Conservation (phyloP, 2,888 invertebrate genomes). For the Lycophotia porphyrea region DNA sequence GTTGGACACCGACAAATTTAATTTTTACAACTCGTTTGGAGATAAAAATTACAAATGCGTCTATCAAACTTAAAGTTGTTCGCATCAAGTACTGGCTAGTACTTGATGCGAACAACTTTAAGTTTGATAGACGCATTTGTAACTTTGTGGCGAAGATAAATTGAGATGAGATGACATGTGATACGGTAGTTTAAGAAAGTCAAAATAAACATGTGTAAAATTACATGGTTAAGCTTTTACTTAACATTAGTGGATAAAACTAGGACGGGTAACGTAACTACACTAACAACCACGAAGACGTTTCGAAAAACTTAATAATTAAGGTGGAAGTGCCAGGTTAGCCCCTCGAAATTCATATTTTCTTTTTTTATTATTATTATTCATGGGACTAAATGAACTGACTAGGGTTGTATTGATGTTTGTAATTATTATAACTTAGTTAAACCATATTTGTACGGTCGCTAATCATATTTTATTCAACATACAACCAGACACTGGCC, state of each 20-base stretch:
- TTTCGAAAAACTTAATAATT: neutral
- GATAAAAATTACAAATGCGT: too few species aligned
- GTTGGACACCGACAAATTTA: slow-evolving; percentile 21
- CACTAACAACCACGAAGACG: neutral
- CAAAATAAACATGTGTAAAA: slow-evolving; percentile 32
- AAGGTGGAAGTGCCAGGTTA: too few species aligned
- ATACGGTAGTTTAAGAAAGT: slow-evolving; percentile 67
- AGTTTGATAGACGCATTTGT: slow-evolving; percentile 50
- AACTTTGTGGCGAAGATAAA: slow-evolving; percentile 60
- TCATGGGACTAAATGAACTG: too few species aligned
- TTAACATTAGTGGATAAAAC: neutral
- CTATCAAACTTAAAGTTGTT: too few species aligned
- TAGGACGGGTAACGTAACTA: neutral
- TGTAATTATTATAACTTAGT: too few species aligned
- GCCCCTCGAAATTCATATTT: too few species aligned
- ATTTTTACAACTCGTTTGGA: slow-evolving; percentile 24
- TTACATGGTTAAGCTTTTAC: slow-evolving; percentile 46
- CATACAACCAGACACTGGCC: too few species aligned
- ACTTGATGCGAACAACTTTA: slow-evolving; percentile 14
- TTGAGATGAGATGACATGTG: slow-evolving; percentile 71
- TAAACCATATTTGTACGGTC: too few species aligned
- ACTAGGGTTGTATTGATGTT: too few species aligned
- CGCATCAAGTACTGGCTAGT: too few species aligned
- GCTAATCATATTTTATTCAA: too few species aligned
- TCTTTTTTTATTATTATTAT: too few species aligned